Evolutionary conservation across 2,888 invertebrate species (phyloP), one percentile per base, ranked within the genome.

Genomic region (Tipula unca): DNA sequence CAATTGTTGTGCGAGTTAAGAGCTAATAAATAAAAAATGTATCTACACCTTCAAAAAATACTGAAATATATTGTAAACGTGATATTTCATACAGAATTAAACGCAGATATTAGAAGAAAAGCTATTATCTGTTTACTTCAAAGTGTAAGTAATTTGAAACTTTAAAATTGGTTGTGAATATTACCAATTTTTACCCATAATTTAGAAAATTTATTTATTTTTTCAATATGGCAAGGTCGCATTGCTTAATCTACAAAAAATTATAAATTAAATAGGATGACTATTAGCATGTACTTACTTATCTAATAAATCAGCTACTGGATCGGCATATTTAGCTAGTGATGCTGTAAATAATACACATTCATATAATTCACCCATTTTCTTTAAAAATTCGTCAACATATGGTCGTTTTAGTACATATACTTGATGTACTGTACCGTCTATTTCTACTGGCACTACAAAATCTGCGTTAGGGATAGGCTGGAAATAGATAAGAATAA

Each of bases 401-500:
- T 98, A 97, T 91, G 99, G 99, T 93, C 99, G 94, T 93, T 99
- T 99, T 91, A 99, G 93, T 87, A 99, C 99, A 92, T 99, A 99
- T 89, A 97, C 97, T 92, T 99, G 99, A 92, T 99, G 99, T 87
- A 98, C 96, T 85, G 98, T 97, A 88, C 99, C 99, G 92, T 99
- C 99, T 89, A 99, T 99, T 92, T 99, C 99, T 87, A 99, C 99
- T 87, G 99, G 99, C 90, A 99, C 99, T 89, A 99, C 97, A 92
- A 99, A 99, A 93, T 99, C 99, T 88, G 99, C 99, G 93, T 99
- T 99, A 93, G 96, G 97, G 91, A 99, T 99, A 88, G 99, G 99
- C 97, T 99, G 92, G 85, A 94, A 92, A 25, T 32, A 82, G 86
- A 86, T 32, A 29, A 69, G 35, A 84, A 86, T 25, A 85, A 84